Base-by-base conservation (phyloP, 2,888 invertebrate genomes). In the Ornithoptera priamus region DNA sequence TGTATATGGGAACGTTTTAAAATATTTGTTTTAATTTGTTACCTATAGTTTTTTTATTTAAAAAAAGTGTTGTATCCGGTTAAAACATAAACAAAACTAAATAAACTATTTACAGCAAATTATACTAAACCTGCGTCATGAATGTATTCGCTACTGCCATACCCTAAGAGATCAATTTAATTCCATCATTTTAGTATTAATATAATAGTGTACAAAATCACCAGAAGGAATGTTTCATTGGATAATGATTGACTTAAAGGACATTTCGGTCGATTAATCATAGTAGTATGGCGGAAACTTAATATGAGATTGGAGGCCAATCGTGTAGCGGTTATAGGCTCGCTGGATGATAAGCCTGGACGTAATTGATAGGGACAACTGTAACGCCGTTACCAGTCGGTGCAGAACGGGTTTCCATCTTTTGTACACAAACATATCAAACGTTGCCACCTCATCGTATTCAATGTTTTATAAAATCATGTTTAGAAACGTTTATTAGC, bases 311-410 rank as follows among this genome's bases (percentile, higher is more conserved):
- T 46, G 69, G 62, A 69, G 69, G 69, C 57, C 69, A 61, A 7
- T 46, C 42, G 62, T 20, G 57, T 65, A 65, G 69, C 62, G 65
- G 69, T 65, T 66, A 57, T 57, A 69, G 65, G 69, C 57, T 57
- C 63, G 69, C 62, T 57, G 62, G 30, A n/a, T 62, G 65, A 65
- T 65, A 65, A 69, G 65, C 64, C 39, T 60, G 24, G 10, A 42
- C 56, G 69, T 65, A 69, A 69, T 69, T 69, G 65, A 69, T 65
- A 69, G 69, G 69, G 69, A 69, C 69, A 50, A 69, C 18, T 56
- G 60, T 65, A 62, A 53, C 69, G 69, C 65, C 46, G 57, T 46
- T 57, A 65, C 46, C 57, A 42, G 64, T 60, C 64, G 46, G 57
- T 65, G 61, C 69, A 30, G 50, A 65, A 69, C 65, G 46, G 20